Evolutionary conservation across 2,113 vertebrate species (phyloP), one percentile per base, ranked within the genome.

Genomic region (Bubalus kerabau): DNA sequence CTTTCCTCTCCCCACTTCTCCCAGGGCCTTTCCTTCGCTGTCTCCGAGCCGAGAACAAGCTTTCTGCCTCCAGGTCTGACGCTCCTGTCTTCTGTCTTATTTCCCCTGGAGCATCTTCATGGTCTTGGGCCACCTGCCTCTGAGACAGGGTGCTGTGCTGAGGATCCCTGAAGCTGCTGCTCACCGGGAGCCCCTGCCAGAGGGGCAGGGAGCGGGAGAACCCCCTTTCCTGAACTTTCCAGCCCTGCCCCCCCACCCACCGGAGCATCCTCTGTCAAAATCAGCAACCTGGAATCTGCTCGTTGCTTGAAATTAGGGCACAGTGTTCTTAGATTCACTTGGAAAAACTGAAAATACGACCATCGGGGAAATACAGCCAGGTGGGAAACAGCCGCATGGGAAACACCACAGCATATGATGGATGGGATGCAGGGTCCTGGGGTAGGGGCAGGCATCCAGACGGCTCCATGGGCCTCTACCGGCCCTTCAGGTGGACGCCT

Each of bases 401-500:
- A 92, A 32, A 30, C 54, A 9, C 11, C 2, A 19, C 12, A 46
- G 56, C 13, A 21, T 10, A 40, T n/a, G 50, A 3, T 3, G 32
- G 30, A 4, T 7, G 10, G 30, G 3, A 2, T 1, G 30, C 11
- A n/a, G 48, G 5, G 17, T 4, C 48, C 48, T 13, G 3, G 19
- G 48, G 10, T 30, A 4, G 19, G 78, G 76, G 46, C 1, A 1
- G 14, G 78, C 48, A 1, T 0, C 80, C 11, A 0, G 50, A 4
- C 0, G 16, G 30, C 19, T n/a, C 78, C 8, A 6, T 1, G 17
- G 24, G 46, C 46, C 16, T 50, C 78, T 3, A 46, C 46, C 0
- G 1, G 46, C 1, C 80, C 19, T 1, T 13, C 17, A 1, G 6
- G 9, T 0, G 48, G 46, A 7, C 0, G 48, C 30, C 80, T n/a